phyloP scores from a whole-genome alignment of 2,797 vertebrate species.

The Pseudomugil tenellus region DNA sequence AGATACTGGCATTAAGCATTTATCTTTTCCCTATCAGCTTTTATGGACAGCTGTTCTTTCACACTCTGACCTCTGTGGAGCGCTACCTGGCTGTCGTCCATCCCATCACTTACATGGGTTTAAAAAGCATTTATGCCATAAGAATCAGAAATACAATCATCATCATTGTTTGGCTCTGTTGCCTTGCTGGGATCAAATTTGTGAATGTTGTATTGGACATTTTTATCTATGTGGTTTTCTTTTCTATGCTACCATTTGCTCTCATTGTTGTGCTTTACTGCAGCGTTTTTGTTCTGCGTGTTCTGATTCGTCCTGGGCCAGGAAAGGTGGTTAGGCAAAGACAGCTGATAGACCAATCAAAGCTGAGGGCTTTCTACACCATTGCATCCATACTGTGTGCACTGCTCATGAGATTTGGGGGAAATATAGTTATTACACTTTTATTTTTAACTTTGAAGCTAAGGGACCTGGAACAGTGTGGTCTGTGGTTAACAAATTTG shows the following conservation, averaged over 20 bases:
- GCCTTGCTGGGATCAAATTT: neutral
- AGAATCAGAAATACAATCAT: neutral
- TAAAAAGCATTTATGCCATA: neutral
- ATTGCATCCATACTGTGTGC: slow-evolving; percentile 26
- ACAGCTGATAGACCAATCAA: neutral
- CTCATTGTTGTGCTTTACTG: slow-evolving; percentile 25
- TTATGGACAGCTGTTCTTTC: too few relatives aligned
- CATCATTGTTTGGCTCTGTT: neutral
- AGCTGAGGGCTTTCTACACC: slow-evolving; percentile 37
- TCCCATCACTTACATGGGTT: slow-evolving; percentile 28
- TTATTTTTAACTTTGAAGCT: rapidly evolving
- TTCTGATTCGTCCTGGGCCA: slow-evolving; percentile 19
- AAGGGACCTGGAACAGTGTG: neutral
- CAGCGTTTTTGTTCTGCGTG: slow-evolving; percentile 33
- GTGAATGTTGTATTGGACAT: neutral
- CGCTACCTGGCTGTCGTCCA: slow-evolving; percentile 43
- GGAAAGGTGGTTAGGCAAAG: neutral
- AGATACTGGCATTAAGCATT: too few relatives aligned
- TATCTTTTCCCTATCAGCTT: too few relatives aligned
- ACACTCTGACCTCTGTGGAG: too few relatives aligned
- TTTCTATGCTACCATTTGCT: neutral
- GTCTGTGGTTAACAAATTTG: neutral
- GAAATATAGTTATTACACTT: neutral
- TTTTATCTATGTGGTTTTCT: neutral
- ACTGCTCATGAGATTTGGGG: slow-evolving; percentile 6